phyloP scores from a whole-genome alignment of 2,888 invertebrate species.

The Disparrhopalites patrizii region DNA sequence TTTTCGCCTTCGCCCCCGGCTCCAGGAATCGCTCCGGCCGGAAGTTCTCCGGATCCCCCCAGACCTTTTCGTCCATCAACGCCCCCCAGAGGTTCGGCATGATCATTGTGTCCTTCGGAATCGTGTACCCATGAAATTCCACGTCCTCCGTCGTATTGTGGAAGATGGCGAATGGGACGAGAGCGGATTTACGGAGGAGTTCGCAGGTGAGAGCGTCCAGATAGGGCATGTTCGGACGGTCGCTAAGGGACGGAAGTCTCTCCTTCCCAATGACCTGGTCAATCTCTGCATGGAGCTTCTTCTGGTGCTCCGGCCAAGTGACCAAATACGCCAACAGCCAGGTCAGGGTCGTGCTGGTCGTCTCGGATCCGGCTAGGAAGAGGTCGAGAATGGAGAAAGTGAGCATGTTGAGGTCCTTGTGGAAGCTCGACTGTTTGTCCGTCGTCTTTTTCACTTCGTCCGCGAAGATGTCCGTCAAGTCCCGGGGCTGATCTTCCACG shows the following conservation, averaged over 20 bases:
- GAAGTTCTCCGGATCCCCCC: neutral
- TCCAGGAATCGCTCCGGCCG: conserved; percentile 4
- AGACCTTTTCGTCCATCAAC: neutral
- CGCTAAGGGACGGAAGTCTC: neutral
- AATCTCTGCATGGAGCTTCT: neutral
- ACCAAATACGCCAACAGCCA: neutral
- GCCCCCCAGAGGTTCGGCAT: neutral
- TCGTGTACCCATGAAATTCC: neutral
- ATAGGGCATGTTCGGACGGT: neutral
- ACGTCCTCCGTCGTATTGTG: neutral
- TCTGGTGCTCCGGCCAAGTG: neutral
- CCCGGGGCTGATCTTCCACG: neutral
- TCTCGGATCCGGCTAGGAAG: neutral
- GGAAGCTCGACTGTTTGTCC: conserved; percentile 35
- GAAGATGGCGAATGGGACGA: neutral
- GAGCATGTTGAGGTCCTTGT: neutral
- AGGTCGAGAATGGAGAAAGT: neutral
- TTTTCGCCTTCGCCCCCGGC: neutral
- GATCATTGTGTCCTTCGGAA: conserved; percentile 1
- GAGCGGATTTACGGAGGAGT: neutral
- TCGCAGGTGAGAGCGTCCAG: neutral
- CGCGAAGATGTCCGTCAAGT: conserved; percentile 18
- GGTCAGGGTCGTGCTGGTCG: neutral
- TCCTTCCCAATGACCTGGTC: neutral
- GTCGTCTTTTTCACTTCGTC: conserved; percentile 32